phyloP scores from a whole-genome alignment of 2,888 invertebrate species.

The Hydrotaea diabolus region DNA sequence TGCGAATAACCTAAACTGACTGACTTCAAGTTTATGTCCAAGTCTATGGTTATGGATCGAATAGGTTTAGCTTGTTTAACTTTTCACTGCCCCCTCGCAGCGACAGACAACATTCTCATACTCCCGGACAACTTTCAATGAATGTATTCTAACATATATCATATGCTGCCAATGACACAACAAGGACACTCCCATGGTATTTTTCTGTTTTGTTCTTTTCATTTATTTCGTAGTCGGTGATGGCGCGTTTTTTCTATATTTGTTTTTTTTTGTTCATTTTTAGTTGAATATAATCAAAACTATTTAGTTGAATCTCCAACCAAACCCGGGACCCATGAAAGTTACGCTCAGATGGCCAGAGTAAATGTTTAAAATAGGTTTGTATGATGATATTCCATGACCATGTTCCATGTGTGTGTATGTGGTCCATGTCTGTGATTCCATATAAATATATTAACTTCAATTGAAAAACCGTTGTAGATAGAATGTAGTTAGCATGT shows the following conservation, averaged over 20 bases:
- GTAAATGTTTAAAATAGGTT: conserved; percentile 21
- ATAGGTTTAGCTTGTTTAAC: too few species aligned
- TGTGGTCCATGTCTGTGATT: neutral
- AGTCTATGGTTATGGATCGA: too few species aligned
- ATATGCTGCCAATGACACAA: conserved; percentile 62
- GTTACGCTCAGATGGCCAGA: conserved; percentile 3
- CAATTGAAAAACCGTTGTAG: conserved; percentile 49
- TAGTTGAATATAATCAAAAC: conserved; percentile 46
- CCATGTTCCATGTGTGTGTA: neutral
- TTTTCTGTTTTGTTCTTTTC: conserved; percentile 24
- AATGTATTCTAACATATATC: conserved; percentile 34
- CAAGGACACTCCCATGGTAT: conserved; percentile 61
- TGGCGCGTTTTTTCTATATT: neutral
- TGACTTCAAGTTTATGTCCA: too few species aligned
- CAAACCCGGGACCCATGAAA: neutral
- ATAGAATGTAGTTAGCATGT: neutral
- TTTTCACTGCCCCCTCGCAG: neutral
- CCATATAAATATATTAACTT: conserved; percentile 31
- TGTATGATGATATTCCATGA: conserved; percentile 15
- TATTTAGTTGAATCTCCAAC: conserved; percentile 9
- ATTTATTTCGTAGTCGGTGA: neutral
- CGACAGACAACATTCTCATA: neutral
- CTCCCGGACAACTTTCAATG: neutral
- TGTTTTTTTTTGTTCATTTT: conserved; percentile 16
- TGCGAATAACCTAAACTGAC: too few species aligned